Evolutionary conservation across 2,113 vertebrate genomes (phyloP).

Genomic region (Zootoca vivipara): DNA sequence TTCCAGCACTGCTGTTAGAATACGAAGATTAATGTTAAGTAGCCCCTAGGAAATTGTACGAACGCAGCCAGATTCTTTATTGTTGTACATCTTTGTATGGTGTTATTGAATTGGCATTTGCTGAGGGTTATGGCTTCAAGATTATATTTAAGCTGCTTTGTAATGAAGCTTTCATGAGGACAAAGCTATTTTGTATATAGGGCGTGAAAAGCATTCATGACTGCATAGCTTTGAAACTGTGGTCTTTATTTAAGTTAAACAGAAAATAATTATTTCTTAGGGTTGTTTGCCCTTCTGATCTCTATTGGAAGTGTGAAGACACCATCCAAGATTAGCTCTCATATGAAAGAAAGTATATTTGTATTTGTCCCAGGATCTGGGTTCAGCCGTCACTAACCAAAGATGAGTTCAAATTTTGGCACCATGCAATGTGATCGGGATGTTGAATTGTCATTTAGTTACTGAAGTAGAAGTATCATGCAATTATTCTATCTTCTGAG

Average conservation of each 20-base stretch:
- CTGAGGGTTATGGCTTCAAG: constrained; percentile 13
- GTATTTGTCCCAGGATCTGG: not conserved
- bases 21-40: not conserved
- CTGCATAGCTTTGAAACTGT: not conserved
- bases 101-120: constrained; percentile 6
- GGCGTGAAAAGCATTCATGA: not conserved
- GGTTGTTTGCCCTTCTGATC: not conserved
- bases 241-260: not conserved
- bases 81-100: not conserved
- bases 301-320: not conserved
- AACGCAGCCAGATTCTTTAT: not conserved
- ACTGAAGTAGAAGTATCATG: not conserved
- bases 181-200: not conserved
- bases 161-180: constrained; percentile 31
- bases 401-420: not conserved
- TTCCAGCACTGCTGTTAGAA: constrained; percentile 3
- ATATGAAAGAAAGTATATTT: not conserved
- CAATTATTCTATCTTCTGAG: not conserved
- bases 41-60: constrained; percentile 19
- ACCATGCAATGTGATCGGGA: not conserved
- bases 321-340: not conserved
- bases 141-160: constrained; percentile 24
- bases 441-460: not conserved
- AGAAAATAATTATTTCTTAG: not conserved
- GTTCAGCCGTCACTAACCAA: not conserved